phyloP scores from a whole-genome alignment of 1,140 invertebrate genomes.

The Drosophila rufa region DNA sequence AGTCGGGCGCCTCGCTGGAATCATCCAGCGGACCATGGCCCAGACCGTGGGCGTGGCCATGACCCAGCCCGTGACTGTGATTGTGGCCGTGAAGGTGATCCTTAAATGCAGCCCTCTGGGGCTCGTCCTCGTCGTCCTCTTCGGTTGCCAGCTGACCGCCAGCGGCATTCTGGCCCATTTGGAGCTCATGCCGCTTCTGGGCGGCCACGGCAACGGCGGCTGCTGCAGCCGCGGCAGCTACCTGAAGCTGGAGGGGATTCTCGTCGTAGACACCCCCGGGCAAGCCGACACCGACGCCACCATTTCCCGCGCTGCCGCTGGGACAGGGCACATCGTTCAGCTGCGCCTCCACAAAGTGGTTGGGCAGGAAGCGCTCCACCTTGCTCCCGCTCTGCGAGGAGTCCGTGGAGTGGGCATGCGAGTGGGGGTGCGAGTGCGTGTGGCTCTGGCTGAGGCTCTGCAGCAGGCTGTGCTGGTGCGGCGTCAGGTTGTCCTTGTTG shows the following conservation, averaged over 20 bases:
- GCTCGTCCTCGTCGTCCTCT: slow-evolving; percentile 46
- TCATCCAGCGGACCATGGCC: slow-evolving; percentile 55
- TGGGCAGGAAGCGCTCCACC: slow-evolving; percentile 79
- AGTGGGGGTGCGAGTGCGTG: slow-evolving; percentile 53
- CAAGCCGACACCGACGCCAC: slow-evolving; percentile 8
- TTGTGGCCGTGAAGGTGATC: slow-evolving; percentile 37
- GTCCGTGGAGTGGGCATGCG: slow-evolving; percentile 74
- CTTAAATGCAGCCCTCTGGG: slow-evolving; percentile 45
- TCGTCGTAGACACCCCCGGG: slow-evolving; percentile 56
- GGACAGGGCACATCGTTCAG: slow-evolving; percentile 54
- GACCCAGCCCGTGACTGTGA: slow-evolving; percentile 16
- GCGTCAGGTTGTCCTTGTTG: slow-evolving; percentile 75
- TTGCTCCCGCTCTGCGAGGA: slow-evolving; percentile 80
- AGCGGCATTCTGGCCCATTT: slow-evolving; percentile 32
- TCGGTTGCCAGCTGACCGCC: slow-evolving; percentile 19
- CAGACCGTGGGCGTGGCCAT: slow-evolving; percentile 31
- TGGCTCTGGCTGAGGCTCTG: slow-evolving; percentile 70
- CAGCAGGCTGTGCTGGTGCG: slow-evolving; percentile 71
- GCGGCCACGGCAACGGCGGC: slow-evolving; percentile 61
- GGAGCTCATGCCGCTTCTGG: slow-evolving; percentile 59
- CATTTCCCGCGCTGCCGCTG: slow-evolving; percentile 8
- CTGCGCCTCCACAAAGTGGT: slow-evolving; percentile 82
- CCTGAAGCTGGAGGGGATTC: slow-evolving; percentile 64
- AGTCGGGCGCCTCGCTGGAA: slow-evolving; percentile 55
- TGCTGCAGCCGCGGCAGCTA: slow-evolving; percentile 60